Conservation (phyloP, 2,797 vertebrate genomes). For the Hippocampus kuda region DNA sequence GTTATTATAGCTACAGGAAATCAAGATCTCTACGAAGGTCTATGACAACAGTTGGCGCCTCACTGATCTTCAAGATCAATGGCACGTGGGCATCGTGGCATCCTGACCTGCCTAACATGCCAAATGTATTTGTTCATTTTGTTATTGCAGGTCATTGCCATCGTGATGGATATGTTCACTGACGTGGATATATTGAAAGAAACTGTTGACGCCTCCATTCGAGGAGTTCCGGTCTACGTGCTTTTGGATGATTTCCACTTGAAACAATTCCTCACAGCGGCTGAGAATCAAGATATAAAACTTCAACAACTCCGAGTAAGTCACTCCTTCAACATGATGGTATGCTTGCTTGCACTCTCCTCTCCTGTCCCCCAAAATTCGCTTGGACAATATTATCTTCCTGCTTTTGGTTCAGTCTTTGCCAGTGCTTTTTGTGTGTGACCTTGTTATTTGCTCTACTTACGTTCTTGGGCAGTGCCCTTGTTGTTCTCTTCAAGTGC, state of each 20-base stretch:
- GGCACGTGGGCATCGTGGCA: too few relatives aligned
- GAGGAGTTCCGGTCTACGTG: constrained; percentile 84
- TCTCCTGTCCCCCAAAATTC: neutral
- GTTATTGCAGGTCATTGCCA: constrained; percentile 79
- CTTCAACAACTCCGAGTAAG: constrained; percentile 87
- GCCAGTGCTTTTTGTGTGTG: neutral
- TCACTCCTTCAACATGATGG: neutral
- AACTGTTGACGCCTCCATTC: constrained; percentile 78
- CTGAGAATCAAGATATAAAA: constrained; percentile 81
- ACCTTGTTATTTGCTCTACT: neutral
- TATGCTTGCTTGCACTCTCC: neutral
- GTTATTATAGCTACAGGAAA: too few relatives aligned
- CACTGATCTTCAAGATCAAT: neutral
- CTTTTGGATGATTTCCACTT: constrained; percentile 82
- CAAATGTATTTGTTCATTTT: constrained; percentile 15
- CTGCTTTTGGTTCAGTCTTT: neutral
- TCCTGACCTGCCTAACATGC: neutral
- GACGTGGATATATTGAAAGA: constrained; percentile 96
- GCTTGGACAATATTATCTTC: neutral
- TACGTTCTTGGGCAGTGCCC: neutral
- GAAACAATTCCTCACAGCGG: constrained; percentile 81
- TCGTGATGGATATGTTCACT: constrained; percentile 94
- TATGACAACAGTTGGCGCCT: neutral
- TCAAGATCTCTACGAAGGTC: neutral
- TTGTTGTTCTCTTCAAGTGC: neutral